phyloP scores from a whole-genome alignment of 2,888 invertebrate genomes.

The Melipona beecheii region DNA sequence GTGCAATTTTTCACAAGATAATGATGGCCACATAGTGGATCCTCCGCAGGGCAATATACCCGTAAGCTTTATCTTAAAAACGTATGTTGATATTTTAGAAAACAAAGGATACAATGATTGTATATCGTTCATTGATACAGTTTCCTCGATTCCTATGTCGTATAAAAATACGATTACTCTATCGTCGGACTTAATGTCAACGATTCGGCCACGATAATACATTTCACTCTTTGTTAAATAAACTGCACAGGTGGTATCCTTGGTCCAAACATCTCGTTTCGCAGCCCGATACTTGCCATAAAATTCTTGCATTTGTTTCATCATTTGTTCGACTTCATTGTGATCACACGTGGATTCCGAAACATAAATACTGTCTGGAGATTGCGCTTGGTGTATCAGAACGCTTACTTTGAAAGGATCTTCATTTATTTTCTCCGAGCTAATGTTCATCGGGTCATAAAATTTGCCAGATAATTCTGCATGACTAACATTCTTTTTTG shows the following conservation, averaged over 20 bases:
- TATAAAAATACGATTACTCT: conserved; percentile 87
- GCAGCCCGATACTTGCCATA: conserved; percentile 81
- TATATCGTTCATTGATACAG: conserved; percentile 84
- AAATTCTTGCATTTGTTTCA: conserved; percentile 85
- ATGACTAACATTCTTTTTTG: neutral
- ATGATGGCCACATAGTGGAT: conserved; percentile 86
- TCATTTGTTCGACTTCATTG: conserved; percentile 84
- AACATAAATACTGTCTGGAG: conserved; percentile 88
- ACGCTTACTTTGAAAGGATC: conserved; percentile 85
- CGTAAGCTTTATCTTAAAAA: conserved; percentile 88
- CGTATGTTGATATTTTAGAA: conserved; percentile 85
- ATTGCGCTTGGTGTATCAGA: conserved; percentile 84
- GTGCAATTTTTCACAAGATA: conserved; percentile 87
- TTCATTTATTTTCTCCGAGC: neutral
- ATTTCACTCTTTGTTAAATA: conserved; percentile 84
- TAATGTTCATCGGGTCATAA: neutral
- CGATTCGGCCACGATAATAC: conserved; percentile 88
- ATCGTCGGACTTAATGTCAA: conserved; percentile 81
- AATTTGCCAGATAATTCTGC: neutral
- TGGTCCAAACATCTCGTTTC: conserved; percentile 83
- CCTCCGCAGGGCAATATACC: conserved; percentile 90
- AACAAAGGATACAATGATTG: conserved; percentile 86
- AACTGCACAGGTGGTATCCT: conserved; percentile 85
- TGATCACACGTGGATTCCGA: conserved; percentile 85
- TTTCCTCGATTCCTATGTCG: conserved; percentile 87